These are phyloP conservation scores for Linepithema humile DNA, from an alignment of 1,140 invertebrate genomes.

Conservation along the genomic window DNA sequence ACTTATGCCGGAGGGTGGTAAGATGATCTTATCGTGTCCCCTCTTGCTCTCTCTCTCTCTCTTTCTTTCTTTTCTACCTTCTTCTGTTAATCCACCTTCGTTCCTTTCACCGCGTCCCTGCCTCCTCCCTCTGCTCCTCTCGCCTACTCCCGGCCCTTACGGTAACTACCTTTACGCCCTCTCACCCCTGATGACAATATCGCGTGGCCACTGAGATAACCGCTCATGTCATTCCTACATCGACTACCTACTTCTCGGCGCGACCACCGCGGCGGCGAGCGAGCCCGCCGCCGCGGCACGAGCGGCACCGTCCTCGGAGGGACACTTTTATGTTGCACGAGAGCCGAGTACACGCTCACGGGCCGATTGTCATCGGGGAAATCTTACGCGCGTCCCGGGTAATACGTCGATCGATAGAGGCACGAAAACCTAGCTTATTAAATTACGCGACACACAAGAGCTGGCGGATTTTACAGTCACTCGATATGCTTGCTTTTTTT, in stretches of 20 bases:
- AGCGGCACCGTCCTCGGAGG: constrained; percentile 60
- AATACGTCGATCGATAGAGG: constrained; percentile 44
- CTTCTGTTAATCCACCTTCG: constrained; percentile 51
- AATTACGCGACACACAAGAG: constrained; percentile 59
- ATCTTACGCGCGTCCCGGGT: constrained; percentile 59
- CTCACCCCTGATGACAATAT: constrained; percentile 82
- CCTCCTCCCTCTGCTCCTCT: constrained; percentile 15
- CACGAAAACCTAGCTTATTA: constrained; percentile 67
- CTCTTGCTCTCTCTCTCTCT: constrained; percentile 53
- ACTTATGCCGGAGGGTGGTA: constrained; percentile 75
- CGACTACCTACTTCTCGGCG: constrained; percentile 74
- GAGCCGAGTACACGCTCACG: constrained; percentile 59
- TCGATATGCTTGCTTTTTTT: background rate
- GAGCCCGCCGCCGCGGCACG: constrained; percentile 46
- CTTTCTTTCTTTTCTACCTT: constrained; percentile 53
- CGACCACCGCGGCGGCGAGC: constrained; percentile 50
- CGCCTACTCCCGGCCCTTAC: constrained; percentile 2
- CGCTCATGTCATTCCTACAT: constrained; percentile 84
- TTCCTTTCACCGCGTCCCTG: constrained; percentile 48
- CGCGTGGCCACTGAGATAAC: constrained; percentile 84
- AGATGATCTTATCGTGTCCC: constrained; percentile 81
- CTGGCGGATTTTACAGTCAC: constrained; percentile 39
- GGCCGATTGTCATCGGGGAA: constrained; percentile 68
- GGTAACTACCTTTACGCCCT: constrained; percentile 68
- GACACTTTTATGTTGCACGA: constrained; percentile 68